Conservation (phyloP, 2,888 invertebrate genomes). For the Trissonchulus latispiculum region DNA sequence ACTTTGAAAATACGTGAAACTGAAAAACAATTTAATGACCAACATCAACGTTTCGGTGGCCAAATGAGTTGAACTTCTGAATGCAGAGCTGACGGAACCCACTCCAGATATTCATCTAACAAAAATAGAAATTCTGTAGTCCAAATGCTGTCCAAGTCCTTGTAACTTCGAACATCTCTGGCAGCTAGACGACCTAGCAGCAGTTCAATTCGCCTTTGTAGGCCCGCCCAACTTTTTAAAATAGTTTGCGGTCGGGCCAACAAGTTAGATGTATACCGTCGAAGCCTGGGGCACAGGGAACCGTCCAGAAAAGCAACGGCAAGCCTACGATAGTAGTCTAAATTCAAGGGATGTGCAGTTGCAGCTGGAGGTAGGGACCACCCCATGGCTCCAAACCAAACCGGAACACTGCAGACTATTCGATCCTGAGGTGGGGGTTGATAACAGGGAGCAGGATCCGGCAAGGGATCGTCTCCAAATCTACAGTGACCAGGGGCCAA, state of each 20-base stretch:
- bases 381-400: not conserved
- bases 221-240: not conserved
- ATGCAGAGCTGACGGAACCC: constrained; percentile 15
- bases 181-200: not conserved
- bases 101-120: constrained; percentile 3
- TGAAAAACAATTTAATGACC: too few relatives aligned
- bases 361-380: not conserved
- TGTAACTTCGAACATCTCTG: not conserved
- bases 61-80: not conserved
- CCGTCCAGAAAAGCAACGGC: constrained; percentile 10
- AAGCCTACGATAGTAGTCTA: constrained; percentile 14
- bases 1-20: too few relatives aligned
- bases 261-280: not conserved
- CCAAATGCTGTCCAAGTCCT: constrained; percentile 5
- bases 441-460: not conserved
- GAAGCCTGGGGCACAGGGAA: not conserved
- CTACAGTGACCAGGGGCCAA: not conserved
- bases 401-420: not conserved
- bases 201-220: not conserved
- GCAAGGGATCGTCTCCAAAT: not conserved
- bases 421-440: not conserved
- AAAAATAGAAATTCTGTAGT: not conserved
- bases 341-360: constrained; percentile 3
- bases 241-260: constrained; percentile 6
- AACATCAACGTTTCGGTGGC: too few relatives aligned